Evolutionary conservation across 2,113 vertebrate species (phyloP), one percentile per base, ranked within the genome.

Genomic region (Asarcornis scutulata): DNA sequence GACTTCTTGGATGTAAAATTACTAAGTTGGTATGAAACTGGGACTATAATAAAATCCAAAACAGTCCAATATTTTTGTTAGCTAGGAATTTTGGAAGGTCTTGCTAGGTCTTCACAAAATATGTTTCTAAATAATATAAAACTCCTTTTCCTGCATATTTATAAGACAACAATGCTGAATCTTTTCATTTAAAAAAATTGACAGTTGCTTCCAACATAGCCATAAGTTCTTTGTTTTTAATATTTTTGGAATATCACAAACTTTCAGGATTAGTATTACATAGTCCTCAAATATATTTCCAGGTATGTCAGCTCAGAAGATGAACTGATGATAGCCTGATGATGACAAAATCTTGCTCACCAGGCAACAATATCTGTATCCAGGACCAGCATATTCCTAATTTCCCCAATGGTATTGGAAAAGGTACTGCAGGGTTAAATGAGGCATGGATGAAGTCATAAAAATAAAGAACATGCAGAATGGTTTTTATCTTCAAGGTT

Each of bases 151-250:
- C 15, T 50, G 12, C 38, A 53, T 31, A 67, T 40, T 53, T 63
- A 2, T 56, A 66, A 55, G 25, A 17, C 9, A 79, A 32, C 0
- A 2, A 4, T 11, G 0, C 2, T 48, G 11, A 87, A 22, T 31
- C 29, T 48, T 93, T 79, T 84, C 15, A 62, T 31, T 44, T 44
- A 17, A 31, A 85, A 69, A 6, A 27, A 69, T 48, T 69, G 2
- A 11, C 13, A 36, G 18, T 20, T 88, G 16, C 16, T 89, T 74
- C 38, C 58, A 71, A 67, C 0, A 1, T 4, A 77, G 17, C 13
- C 27, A 17, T 26, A n/a, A 40, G 3, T 0, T 21, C 22, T 67
- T 72, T 34, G 3, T 0, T 68, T 90, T n/a, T 62, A 58, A 22
- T 31, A n/a, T 3, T 36, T 88, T 40, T 75, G 9, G 25, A 73